These are phyloP conservation scores for Meandrina meandrites DNA, from an alignment of 92 coral and sea anemone genomes.

Conservation along the genomic window DNA sequence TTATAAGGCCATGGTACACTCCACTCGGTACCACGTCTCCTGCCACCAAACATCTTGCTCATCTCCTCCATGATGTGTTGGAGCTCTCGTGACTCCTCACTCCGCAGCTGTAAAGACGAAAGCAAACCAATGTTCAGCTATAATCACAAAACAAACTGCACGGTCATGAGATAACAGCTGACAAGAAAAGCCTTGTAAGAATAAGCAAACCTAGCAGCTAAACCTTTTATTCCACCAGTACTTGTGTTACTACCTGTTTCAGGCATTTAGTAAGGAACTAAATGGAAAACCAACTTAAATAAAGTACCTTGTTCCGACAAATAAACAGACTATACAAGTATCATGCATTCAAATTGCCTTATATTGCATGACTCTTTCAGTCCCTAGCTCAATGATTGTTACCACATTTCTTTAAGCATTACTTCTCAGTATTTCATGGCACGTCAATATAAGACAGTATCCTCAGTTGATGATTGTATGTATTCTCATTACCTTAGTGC, in stretches of 20 bases:
- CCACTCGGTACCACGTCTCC: conserved; percentile 59
- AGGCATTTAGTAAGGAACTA: background rate
- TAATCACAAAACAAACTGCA: too few species aligned
- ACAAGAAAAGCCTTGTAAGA: background rate
- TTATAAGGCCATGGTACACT: conserved; percentile 94
- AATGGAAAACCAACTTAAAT: background rate
- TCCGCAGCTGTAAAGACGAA: conserved; percentile 44
- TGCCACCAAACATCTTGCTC: conserved; percentile 53
- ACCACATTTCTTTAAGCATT: background rate
- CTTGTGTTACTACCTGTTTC: background rate
- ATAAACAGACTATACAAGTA: background rate
- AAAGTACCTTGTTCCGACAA: too few species aligned
- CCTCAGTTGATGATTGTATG: background rate
- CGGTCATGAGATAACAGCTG: background rate
- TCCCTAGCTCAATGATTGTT: too few species aligned
- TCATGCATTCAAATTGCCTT: too few species aligned
- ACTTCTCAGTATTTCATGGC: background rate
- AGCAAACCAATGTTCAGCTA: background rate
- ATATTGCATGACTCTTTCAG: too few species aligned
- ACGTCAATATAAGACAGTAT: background rate
- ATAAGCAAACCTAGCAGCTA: background rate
- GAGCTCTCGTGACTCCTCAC: conserved; percentile 57
- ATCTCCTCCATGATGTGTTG: conserved; percentile 75
- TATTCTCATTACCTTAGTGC: background rate
- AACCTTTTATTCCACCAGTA: background rate